Evolutionary conservation across 2,797 vertebrate genomes (phyloP), one percentile per base, ranked within the genome.

Genomic region (Rhyacichthys aspro): DNA sequence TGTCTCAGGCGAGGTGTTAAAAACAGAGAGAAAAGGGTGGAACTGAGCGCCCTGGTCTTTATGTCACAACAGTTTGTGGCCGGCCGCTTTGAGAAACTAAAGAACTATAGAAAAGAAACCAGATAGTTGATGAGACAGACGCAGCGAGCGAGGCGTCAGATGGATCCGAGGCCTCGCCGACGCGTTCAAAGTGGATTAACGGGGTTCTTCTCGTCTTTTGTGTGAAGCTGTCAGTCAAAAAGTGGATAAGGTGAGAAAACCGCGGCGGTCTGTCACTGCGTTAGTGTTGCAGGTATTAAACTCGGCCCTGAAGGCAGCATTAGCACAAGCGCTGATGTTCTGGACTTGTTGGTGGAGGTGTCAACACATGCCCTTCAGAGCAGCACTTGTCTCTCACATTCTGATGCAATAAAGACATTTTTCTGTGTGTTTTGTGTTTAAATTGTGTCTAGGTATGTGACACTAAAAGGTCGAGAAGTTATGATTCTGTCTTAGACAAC

Each of bases 241-340:
- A 0, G 32, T 69, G 63, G 32, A 1, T 10, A 33, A 78, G 78
- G 74, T 81, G 70, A 75, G 78, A 86, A 82, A 74, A 42, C 49
- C 44, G 19, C 72, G 74, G 76, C 16, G 8, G 50, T 57, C 55
- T 80, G 74, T 82, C 78, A 81, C 42, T 17, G 58, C 19, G 66
- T 36, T 50, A 43, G 67, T 74, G 66, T 79, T 82, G 67, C 64
- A 78, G 60, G 47, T 76, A 78, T 72, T 74, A 80, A 69, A 66
- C 59, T 58, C 58, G 52, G 64, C 71, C 85, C 85, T 19, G 41
- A 59, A 72, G 86, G 84, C 62, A 84, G 74, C 72, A 75, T 80
- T 75, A 66, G 23, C 34, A 18, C 49, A 0, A 71, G 52, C 78
- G 7, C 68, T 49, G 67, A 76, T 77, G 55, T 66, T 83, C 62